Conservation (phyloP, 2,797 vertebrate genomes). For the Sparus aurata region DNA sequence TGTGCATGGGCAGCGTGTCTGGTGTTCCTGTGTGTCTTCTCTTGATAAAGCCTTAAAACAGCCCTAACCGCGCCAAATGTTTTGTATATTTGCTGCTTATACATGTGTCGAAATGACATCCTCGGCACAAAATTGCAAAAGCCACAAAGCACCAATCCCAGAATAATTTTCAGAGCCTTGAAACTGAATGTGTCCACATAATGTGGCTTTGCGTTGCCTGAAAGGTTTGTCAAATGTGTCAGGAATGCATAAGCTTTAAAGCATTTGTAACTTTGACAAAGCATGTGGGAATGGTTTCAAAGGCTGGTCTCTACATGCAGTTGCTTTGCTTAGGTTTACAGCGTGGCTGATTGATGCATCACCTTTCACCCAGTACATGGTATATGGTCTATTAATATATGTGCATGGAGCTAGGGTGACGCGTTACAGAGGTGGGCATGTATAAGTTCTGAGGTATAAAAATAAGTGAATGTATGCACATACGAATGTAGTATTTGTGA, state of each 20-base stretch:
- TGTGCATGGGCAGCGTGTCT: background rate
- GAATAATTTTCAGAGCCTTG: background rate
- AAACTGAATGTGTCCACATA: background rate
- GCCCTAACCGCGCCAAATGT: background rate
- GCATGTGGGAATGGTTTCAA: background rate
- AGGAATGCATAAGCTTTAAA: background rate
- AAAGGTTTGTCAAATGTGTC: background rate
- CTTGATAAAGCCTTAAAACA: background rate
- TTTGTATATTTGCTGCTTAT: background rate
- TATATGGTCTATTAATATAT: slow-evolving; percentile 5
- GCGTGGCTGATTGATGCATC: background rate
- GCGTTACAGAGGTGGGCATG: background rate
- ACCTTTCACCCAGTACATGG: slow-evolving; percentile 4
- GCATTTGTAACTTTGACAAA: background rate
- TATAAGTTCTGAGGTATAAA: background rate
- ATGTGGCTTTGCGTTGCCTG: background rate
- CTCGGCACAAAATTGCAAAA: background rate
- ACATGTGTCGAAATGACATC: too few relatives aligned
- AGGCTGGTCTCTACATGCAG: background rate
- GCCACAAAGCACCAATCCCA: background rate
- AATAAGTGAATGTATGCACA: background rate
- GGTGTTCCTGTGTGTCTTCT: background rate
- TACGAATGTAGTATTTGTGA: background rate
- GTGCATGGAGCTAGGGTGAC: background rate
- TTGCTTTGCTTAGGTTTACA: background rate